These are phyloP conservation scores for Cyanistes caeruleus DNA, from an alignment of 2,113 vertebrate species.

Conservation along the genomic window DNA sequence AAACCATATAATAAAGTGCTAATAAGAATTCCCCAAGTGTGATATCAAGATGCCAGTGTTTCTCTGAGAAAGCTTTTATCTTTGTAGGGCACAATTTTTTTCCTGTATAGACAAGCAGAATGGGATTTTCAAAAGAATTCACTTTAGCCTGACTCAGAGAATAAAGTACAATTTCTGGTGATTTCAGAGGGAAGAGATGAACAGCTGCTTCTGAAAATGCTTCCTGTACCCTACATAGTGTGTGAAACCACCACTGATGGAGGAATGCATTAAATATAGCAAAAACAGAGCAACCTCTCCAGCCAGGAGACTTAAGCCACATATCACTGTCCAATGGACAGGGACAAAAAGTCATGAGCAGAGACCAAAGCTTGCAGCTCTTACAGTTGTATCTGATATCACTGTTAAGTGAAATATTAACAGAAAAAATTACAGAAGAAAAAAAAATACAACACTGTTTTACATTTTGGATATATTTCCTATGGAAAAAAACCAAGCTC, in stretches of 20 bases:
- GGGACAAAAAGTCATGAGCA: not conserved
- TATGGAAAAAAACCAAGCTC: not conserved
- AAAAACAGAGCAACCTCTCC: not conserved
- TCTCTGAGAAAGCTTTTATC: constrained; percentile 26
- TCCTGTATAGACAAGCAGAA: not conserved
- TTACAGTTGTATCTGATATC: not conserved
- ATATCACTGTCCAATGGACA: not conserved
- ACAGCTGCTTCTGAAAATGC: not conserved
- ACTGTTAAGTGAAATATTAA: not conserved
- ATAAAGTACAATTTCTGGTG: not conserved
- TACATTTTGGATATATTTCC: not conserved
- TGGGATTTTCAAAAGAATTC: constrained; percentile 24
- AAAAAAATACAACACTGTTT: not conserved
- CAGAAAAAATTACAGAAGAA: not conserved
- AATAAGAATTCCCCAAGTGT: constrained; percentile 2
- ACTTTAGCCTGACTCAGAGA: not conserved
- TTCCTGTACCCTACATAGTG: not conserved
- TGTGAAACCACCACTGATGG: not conserved
- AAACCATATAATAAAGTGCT: not conserved
- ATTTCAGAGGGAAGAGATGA: not conserved
- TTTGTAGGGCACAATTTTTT: not conserved
- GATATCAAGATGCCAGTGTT: not conserved
- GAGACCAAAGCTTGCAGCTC: not conserved
- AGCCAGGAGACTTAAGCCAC: not conserved
- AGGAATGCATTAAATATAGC: not conserved